phyloP scores from a whole-genome alignment of 2,113 vertebrate genomes.

The Aix galericulata region DNA sequence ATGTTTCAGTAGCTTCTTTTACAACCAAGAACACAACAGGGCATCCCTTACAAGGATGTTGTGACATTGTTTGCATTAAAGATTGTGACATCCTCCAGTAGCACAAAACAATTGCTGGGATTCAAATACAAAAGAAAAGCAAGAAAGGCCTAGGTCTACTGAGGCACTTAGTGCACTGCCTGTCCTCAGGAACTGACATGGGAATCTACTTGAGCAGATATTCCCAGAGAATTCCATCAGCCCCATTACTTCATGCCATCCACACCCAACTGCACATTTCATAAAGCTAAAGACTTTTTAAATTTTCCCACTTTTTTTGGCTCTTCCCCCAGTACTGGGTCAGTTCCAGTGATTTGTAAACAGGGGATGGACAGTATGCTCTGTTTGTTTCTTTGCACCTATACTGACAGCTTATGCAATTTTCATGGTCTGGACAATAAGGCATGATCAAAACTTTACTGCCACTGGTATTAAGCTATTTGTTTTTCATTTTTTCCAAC shows the following conservation, averaged over 20 bases:
- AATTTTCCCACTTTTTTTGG: neutral
- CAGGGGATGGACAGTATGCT: neutral
- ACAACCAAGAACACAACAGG: rapidly evolving
- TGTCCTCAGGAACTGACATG: neutral
- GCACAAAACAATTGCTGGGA: neutral
- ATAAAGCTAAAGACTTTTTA: too few species aligned
- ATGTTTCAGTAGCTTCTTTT: neutral
- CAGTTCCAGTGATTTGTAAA: neutral
- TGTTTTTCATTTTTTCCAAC: neutral
- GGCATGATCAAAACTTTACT: neutral
- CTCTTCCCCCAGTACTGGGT: neutral
- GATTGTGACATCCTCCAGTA: neutral
- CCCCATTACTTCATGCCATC: neutral
- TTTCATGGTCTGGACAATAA: neutral
- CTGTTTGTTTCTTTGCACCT: neutral
- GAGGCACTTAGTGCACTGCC: neutral
- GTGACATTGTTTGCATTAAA: neutral
- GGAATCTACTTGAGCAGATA: neutral
- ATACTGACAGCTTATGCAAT: neutral
- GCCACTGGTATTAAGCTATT: neutral
- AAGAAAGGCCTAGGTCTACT: neutral
- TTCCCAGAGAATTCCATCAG: neutral
- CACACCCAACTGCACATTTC: neutral
- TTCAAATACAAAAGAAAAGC: neutral
- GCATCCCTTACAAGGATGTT: neutral